Evolutionary conservation across 2,113 vertebrate species (phyloP), one percentile per base, ranked within the genome.

Genomic region (Recurvirostra avosetta): DNA sequence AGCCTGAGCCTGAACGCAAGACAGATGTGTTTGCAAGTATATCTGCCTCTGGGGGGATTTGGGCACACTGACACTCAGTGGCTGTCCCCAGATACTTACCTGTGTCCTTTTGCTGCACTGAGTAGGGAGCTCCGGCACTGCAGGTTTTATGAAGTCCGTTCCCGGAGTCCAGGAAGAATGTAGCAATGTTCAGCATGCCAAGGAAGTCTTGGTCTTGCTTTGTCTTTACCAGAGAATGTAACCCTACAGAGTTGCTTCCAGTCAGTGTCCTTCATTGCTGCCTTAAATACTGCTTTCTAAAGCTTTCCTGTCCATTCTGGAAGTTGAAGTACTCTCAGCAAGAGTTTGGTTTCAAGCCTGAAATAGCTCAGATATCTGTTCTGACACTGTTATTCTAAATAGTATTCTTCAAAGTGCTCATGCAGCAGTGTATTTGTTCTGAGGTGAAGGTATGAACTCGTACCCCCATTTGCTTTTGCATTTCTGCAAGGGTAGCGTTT

Each of bases 51-150:
- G 52, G 4, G n/a, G 26, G 14, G 15, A 12, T 19, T 23, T 61
- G 50, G 32, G 36, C 8, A 25, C 29, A 1, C 18, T 52, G 66
- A 25, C 18, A 6, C 9, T 43, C 2, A 0, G 27, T 47, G 34
- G 18, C 20, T 52, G 16, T 45, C 22, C 40, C 27, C 0, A 0
- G 2, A 1, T 40, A 14, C 17, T 53, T 15, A 19, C 5, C 15
- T 18, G 26, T 38, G 26, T 65, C 23, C 32, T 75, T 40, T 26
- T 32, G 52, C 45, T 45, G 25, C 29, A 11, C 45, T 11, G 17
- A 21, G 10, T 18, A 21, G 32, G 43, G n/a, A 75, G n/a, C 53
- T 49, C 29, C 66, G 45, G 30, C 10, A 2, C 68, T 43, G 41
- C 18, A 50, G 34, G 11, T 40, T 61, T 43, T 75, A 30, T 12